Conservation (phyloP, 2,797 vertebrate genomes). For the Brachymystax lenok region DNA sequence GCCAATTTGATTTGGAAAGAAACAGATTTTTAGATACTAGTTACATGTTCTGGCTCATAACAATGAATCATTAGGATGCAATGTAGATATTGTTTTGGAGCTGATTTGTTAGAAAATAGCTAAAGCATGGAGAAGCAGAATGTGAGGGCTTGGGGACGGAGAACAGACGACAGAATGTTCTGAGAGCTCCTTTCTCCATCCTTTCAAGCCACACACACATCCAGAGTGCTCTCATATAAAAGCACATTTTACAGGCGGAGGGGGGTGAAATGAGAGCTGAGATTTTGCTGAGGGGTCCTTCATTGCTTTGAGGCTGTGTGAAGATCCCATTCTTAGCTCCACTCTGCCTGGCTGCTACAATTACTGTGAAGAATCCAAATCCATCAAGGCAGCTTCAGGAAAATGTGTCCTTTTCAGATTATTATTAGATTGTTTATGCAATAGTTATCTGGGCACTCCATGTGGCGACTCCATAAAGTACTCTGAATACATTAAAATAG, state of each 20-base stretch:
- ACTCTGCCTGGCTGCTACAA: slow-evolving; percentile 35
- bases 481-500: slow-evolving; percentile 47
- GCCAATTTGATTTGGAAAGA: no score
- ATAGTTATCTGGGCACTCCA: slow-evolving; percentile 44
- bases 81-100: no score
- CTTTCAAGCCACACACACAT: background rate
- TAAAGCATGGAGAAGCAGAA: no score
- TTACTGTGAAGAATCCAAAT: slow-evolving; percentile 49
- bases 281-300: slow-evolving; percentile 8
- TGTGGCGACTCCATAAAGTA: slow-evolving; percentile 35
- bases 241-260: background rate
- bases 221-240: background rate
- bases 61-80: background rate
- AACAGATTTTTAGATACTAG: no score
- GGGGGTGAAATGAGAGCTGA: background rate
- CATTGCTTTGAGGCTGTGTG: slow-evolving; percentile 11
- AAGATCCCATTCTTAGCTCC: slow-evolving; percentile 24
- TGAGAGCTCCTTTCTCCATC: background rate
- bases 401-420: slow-evolving; percentile 60
- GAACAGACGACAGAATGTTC: background rate
- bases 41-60: no score
- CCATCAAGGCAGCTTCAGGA: slow-evolving; percentile 45
- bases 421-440: slow-evolving; percentile 60
- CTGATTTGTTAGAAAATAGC: no score
- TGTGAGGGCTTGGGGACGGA: no score